Conservation (phyloP, 2,113 vertebrate species). For the Ictalurus furcatus region DNA sequence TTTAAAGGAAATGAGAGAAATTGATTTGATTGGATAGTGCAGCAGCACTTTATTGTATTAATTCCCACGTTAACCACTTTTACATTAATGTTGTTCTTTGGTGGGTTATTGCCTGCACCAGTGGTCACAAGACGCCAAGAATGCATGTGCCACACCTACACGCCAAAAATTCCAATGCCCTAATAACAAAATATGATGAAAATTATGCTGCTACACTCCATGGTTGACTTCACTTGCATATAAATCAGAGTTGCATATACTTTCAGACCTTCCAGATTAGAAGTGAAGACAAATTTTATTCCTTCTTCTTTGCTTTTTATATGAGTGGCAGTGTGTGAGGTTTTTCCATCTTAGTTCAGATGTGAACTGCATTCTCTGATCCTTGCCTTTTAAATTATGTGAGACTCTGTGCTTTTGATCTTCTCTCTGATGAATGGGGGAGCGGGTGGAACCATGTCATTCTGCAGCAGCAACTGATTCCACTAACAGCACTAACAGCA, state of each 20-base stretch:
- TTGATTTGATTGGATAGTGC: background rate
- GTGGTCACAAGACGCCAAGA: background rate
- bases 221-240: background rate
- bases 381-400: constrained; percentile 9
- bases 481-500: background rate
- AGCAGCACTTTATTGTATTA: background rate
- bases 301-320: background rate
- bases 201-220: background rate
- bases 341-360: background rate
- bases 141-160: background rate
- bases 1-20: background rate
- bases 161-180: background rate
- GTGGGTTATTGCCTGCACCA: background rate
- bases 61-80: background rate
- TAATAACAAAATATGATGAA: background rate
- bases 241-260: background rate
- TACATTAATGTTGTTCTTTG: background rate
- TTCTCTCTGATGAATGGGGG: background rate
- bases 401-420: constrained; percentile 1
- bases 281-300: background rate
- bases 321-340: background rate
- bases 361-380: background rate
- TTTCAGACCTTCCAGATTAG: background rate
- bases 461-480: background rate
- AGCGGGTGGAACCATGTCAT: constrained; percentile 2